These are phyloP conservation scores for Belonocnema kinseyi DNA, from an alignment of 1,140 invertebrate species.

Conservation along the genomic window DNA sequence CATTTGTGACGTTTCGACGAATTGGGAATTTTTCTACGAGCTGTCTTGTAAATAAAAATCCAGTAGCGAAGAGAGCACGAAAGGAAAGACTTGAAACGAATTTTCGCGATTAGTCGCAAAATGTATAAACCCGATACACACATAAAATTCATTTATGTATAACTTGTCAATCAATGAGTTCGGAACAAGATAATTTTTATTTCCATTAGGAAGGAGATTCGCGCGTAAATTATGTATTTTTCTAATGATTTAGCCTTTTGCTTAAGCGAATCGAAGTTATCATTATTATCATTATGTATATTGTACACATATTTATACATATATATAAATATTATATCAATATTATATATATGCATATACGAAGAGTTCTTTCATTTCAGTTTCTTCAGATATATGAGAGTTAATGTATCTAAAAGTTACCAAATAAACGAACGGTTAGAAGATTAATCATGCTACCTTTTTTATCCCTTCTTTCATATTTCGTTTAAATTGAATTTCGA, in stretches of 20 bases:
- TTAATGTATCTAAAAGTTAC: constrained; percentile 71
- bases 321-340: constrained; percentile 22
- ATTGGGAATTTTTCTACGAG: constrained; percentile 13
- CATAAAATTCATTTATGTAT: not conserved
- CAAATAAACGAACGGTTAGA: constrained; percentile 70
- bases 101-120: constrained; percentile 10
- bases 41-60: constrained; percentile 20
- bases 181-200: not conserved
- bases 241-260: constrained; percentile 69
- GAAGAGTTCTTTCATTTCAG: constrained; percentile 56
- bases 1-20: not conserved
- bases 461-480: too few relatives aligned
- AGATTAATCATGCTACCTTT: constrained; percentile 38
- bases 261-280: constrained; percentile 53
- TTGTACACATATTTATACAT: constrained; percentile 30
- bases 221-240: constrained; percentile 70
- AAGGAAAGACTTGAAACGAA: constrained; percentile 16
- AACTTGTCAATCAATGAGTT: constrained; percentile 5
- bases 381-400: constrained; percentile 62
- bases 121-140: constrained; percentile 11
- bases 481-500: too few relatives aligned
- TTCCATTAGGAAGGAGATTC: constrained; percentile 38
- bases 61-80: not conserved
- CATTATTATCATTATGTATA: constrained; percentile 55
- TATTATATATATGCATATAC: constrained; percentile 53